Evolutionary conservation across 2,888 invertebrate genomes (phyloP), one percentile per base, ranked within the genome.

Genomic region (Monoplex corrugatus): DNA sequence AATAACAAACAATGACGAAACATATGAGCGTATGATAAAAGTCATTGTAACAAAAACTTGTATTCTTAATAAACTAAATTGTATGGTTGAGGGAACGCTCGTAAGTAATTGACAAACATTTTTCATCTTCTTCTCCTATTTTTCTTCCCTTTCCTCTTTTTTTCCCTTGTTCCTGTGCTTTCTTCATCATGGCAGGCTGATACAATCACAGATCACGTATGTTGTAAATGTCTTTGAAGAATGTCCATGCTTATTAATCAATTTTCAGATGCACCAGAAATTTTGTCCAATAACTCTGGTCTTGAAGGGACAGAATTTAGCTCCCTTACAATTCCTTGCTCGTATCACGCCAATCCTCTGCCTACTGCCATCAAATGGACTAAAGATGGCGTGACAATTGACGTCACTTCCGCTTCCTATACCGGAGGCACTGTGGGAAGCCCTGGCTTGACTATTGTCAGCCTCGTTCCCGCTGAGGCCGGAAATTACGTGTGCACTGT

Each of bases 401-500:
- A 43, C n/a, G 57, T 89, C 57, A 83, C 89, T 57, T 78, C 86
- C 68, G 63, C 83, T 50, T 35, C 40, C 28, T 91, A 90, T 45
- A 45, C 89, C 28, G 92, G 92, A 19, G 89, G 89, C 40, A 88
- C 89, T 0, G 57, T 82, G 10, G 68, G 78, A 44, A 86, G 84
- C 28, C 89, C 91, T 1, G 84, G 89, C n/a, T 87, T 92, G 50
- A 91, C 89, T 1, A 90, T 92, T 23, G 38, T 44, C 50, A 88
- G 80, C 85, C 89, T 89, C 10, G 68, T 44, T 0, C 35, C 50
- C 19, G 45, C 83, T 16, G 92, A 92, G 57, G 88, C 87, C 50
- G 92, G 91, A 38, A 86, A 50, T 32, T 92, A 92, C 82, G 63
- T 83, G 28, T 92, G 92, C 87, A 78, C 50, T 44, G 91, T 91